Conservation (phyloP, 2,113 vertebrate species). For the Dicaeum eximium region DNA sequence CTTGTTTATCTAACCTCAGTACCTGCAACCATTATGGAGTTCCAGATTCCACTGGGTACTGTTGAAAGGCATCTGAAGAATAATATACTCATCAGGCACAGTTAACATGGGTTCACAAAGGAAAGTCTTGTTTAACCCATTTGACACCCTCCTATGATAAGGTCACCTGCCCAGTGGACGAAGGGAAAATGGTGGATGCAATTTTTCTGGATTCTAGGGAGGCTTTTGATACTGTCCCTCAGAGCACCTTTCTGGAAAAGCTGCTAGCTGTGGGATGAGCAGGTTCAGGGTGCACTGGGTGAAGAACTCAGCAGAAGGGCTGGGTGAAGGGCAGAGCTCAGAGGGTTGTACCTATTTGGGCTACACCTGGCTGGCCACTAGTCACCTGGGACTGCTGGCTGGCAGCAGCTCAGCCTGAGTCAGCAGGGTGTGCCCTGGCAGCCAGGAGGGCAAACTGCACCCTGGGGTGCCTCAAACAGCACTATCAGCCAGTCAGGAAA, state of each 20-base stretch:
- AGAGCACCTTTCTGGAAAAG: neutral
- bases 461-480: neutral
- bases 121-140: neutral
- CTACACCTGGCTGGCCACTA: neutral
- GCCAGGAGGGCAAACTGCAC: neutral
- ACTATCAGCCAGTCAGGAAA: neutral
- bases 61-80: neutral
- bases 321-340: neutral
- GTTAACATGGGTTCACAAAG: neutral
- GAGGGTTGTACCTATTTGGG: neutral
- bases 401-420: neutral
- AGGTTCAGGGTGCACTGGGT: accelerated
- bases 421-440: neutral
- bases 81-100: neutral
- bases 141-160: neutral
- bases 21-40: neutral
- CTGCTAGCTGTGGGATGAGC: neutral
- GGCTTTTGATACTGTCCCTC: neutral
- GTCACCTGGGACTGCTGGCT: neutral
- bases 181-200: neutral
- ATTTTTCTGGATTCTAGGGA: neutral
- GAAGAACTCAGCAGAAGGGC: too few species aligned
- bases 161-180: too few species aligned
- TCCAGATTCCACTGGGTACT: neutral
- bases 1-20: neutral